Base-by-base conservation (phyloP, 2,113 vertebrate species). In the Himantopus leucocephalus region DNA sequence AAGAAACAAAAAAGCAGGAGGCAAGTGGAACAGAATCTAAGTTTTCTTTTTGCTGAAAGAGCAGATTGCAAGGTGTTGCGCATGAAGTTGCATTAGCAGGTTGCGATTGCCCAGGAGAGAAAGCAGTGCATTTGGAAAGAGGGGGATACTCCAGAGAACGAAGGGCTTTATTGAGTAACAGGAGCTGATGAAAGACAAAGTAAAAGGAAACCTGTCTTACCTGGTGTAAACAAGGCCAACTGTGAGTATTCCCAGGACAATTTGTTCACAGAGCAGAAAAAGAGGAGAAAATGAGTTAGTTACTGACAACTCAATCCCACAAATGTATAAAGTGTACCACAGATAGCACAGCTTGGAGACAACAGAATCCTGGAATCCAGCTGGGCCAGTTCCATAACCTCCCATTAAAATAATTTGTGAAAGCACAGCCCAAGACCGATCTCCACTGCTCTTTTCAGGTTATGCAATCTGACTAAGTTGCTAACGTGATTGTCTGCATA, bases 141-240 rank as follows among this genome's bases (percentile, higher is more conserved):
- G 74, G 52, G 83, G 78, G 48, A 96, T 94, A 93, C 97, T 97
- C 90, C 76, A 93, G 96, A 94, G 74, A 97, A 92, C 77, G 79
- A 9, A 90, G 43, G 59, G 48, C 37, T 95, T 88, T 90, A 93
- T 84, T 96, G 96, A 96, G 96, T 80, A 98, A 97, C 39, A 83
- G 59, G 0, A 97, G 98, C 97, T 98, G 98, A 98, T 97, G 98
- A 98, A 98, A 98, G 97, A 97, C 91, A 92, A 90, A 96, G 97
- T 90, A 97, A 98, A 98, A 97, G 77, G 84, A 96, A 97, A 97
- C 63, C 47, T 62, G 47, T 90, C 98, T 98, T 98, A 99, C 99
- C 99, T 99, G 99, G 98, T 99, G 99, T 98, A 99, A 99, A 98
- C 99, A 99, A 11, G 99, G 99, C 99, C 99, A 99, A 86, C 99